Evolutionary conservation across 2,888 invertebrate genomes (phyloP).

Genomic region (Pseudococcus viburni): DNA sequence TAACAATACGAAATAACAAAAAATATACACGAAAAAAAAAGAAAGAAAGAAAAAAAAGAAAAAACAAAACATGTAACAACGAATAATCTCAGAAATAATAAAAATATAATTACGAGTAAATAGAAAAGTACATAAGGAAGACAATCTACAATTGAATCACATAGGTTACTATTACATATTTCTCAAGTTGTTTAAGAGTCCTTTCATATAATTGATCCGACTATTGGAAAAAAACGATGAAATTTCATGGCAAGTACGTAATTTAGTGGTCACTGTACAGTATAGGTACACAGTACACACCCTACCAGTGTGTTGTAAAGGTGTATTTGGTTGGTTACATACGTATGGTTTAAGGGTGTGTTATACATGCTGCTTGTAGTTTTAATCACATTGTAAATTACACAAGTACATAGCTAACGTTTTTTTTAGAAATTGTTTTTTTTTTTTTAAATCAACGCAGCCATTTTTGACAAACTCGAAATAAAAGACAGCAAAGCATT

Average conservation of each 20-base stretch:
- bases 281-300: neutral
- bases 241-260: neutral
- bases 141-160: slow-evolving; percentile 60
- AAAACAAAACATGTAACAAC: neutral
- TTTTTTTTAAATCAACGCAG: too few relatives aligned
- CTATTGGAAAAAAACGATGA: neutral
- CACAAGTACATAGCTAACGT: too few relatives aligned
- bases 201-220: neutral
- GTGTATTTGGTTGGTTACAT: too few relatives aligned
- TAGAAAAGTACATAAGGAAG: slow-evolving; percentile 57
- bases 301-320: too few relatives aligned
- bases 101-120: slow-evolving; percentile 6
- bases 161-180: slow-evolving; percentile 3
- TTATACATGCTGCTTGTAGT: too few relatives aligned
- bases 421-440: too few relatives aligned
- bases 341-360: too few relatives aligned
- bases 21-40: slow-evolving; percentile 11
- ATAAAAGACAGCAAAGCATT: too few relatives aligned
- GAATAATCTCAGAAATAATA: slow-evolving; percentile 50
- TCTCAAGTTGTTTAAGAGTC: neutral
- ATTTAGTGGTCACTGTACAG: neutral
- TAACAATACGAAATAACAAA: slow-evolving; percentile 22
- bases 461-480: too few relatives aligned
- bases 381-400: too few relatives aligned
- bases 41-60: slow-evolving; percentile 10